A percentile compares a stretch with the other conserved stretches of the same genome.
These are phyloP conservation scores for Andrena fulva DNA, from an alignment of 2,888 invertebrate species.

Conservation along the genomic window DNA sequence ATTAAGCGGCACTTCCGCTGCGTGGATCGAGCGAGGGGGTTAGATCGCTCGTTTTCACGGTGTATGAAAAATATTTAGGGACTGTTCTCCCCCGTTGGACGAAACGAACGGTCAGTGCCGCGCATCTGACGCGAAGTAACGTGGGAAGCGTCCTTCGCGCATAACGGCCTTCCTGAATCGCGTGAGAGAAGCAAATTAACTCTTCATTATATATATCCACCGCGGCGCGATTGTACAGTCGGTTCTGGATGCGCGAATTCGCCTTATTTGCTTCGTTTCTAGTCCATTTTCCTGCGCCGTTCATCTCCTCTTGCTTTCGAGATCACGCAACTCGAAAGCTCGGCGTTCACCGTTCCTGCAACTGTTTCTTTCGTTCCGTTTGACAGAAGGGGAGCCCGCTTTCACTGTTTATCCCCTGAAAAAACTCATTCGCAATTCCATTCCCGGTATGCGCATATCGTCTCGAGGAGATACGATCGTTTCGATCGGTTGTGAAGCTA, in stretches of 20 bases:
- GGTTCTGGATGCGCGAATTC: conserved; percentile 53
- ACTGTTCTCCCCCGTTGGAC: conserved; percentile 8
- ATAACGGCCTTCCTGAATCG: conserved; percentile 75
- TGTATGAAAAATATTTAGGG: conserved; percentile 21
- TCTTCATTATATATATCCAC: conserved; percentile 60
- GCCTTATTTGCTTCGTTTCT: conserved; percentile 36
- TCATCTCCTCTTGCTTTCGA: conserved; percentile 62
- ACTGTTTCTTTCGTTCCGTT: conserved; percentile 15
- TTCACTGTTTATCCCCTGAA: conserved; percentile 27
- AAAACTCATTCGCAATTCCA: not conserved
- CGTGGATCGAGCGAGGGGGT: not conserved
- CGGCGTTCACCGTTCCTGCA: conserved; percentile 4
- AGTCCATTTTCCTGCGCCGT: conserved; percentile 26
- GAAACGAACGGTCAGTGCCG: conserved; percentile 41
- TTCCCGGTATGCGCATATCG: not conserved
- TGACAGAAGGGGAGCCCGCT: conserved; percentile 6
- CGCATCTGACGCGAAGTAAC: conserved; percentile 70
- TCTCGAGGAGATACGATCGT: not conserved
- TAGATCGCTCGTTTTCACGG: conserved; percentile 15
- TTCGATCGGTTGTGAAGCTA: not conserved
- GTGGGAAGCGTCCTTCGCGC: conserved; percentile 75
- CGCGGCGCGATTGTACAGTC: conserved; percentile 6
- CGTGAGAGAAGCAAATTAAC: conserved; percentile 76
- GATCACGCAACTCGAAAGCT: conserved; percentile 55
- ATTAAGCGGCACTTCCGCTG: not conserved